A percentile compares a stretch with the other conserved stretches of the same genome.
phyloP scores from a whole-genome alignment of 2,797 vertebrate genomes.

The Myotis myotis region DNA sequence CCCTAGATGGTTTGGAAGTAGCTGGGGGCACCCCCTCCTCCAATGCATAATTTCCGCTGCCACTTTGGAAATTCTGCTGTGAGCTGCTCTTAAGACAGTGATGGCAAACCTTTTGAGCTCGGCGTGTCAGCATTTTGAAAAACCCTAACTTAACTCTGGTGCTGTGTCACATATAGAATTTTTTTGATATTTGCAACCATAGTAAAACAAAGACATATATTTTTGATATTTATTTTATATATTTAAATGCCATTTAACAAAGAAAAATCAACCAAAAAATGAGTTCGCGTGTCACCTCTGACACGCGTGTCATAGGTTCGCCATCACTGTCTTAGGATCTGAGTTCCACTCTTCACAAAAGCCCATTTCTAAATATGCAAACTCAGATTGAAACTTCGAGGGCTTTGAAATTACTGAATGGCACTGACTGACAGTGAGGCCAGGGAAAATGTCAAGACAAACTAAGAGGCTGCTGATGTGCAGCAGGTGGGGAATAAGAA shows the following conservation, averaged over 20 bases:
- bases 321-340: neutral
- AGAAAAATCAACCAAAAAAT: too few species aligned
- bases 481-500: neutral
- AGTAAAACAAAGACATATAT: too few species aligned
- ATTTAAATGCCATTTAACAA: too few species aligned
- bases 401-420: conserved; percentile 42
- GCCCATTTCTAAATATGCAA: neutral
- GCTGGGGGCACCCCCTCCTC: neutral
- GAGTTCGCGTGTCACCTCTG: too few species aligned
- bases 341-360: conserved; percentile 5
- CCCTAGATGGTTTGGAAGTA: neutral
- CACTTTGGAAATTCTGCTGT: neutral
- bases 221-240: too few species aligned
- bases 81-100: neutral
- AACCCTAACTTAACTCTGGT: too few species aligned
- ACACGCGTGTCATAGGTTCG: too few species aligned
- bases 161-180: too few species aligned
- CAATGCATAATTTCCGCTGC: neutral
- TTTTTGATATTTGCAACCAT: too few species aligned
- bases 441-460: conserved; percentile 31
- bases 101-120: too few species aligned
- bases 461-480: neutral
- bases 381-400: neutral
- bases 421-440: neutral
- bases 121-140: too few species aligned